Evolutionary conservation across 2,888 invertebrate species (phyloP).

Genomic region (Agelastica alni): DNA sequence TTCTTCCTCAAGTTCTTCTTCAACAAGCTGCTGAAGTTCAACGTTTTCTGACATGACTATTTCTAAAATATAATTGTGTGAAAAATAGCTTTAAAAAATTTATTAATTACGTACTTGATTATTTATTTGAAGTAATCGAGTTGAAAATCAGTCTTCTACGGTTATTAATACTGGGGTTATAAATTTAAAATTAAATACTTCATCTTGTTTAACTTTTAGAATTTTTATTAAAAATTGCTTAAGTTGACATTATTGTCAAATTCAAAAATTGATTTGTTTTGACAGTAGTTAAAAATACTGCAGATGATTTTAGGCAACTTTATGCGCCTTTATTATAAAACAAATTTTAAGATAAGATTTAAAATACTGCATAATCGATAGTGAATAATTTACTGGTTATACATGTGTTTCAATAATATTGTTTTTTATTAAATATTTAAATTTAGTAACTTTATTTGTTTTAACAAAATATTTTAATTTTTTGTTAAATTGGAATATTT

Average conservation of each 20-base stretch:
- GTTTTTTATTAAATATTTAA: too few relatives aligned
- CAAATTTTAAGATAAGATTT: too few relatives aligned
- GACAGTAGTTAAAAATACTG: not conserved
- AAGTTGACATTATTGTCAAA: constrained; percentile 22
- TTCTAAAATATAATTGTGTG: too few relatives aligned
- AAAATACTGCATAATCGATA: too few relatives aligned
- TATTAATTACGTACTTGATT: constrained; percentile 9
- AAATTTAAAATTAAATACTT: constrained; percentile 1
- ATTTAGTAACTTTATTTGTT: too few relatives aligned
- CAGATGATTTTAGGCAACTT: too few relatives aligned
- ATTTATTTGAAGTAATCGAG: constrained; percentile 11
- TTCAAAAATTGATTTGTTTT: constrained; percentile 18
- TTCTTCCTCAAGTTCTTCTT: constrained; percentile 58
- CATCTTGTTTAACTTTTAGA: not conserved
- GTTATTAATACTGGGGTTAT: constrained; percentile 28
- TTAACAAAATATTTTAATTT: too few relatives aligned
- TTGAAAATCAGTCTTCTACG: constrained; percentile 32
- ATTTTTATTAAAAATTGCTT: constrained; percentile 24
- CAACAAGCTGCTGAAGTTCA: constrained; percentile 80
- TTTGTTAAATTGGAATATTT: too few relatives aligned
- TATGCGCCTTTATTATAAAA: too few relatives aligned
- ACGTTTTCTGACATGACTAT: constrained; percentile 77
- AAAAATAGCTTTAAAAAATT: too few relatives aligned
- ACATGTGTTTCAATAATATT: too few relatives aligned
- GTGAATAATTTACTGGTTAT: too few relatives aligned